Percentiles rank a stretch among this genome's conserved stretches.
These are phyloP conservation scores for Himalopsyche anomala DNA, from an alignment of 2,888 invertebrate genomes.

Conservation along the genomic window DNA sequence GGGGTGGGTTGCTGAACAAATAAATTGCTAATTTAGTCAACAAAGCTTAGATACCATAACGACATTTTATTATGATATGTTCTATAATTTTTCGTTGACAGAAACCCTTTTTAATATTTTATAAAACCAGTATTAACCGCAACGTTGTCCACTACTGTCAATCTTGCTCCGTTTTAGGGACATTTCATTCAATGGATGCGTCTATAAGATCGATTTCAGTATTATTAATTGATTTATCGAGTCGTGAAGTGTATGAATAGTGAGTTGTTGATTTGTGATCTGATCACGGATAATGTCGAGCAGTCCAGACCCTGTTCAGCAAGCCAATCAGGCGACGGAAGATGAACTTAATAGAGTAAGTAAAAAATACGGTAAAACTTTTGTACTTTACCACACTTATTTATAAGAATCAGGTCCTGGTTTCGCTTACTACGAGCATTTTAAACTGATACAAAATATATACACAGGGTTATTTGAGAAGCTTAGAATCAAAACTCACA, in stretches of 20 bases:
- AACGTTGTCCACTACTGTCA: constrained; percentile 22
- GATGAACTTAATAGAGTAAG: constrained; percentile 65
- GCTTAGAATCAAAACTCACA: no score
- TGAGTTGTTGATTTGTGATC: constrained; percentile 2
- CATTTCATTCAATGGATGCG: background rate
- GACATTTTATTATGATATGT: constrained; percentile 63
- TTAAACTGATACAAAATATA: no score
- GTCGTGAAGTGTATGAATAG: constrained; percentile 19
- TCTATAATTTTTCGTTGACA: constrained; percentile 59
- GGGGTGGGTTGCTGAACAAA: constrained; percentile 58
- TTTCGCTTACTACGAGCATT: no score
- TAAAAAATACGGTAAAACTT: no score
- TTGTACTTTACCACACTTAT: no score
- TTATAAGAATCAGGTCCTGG: no score
- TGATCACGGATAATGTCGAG: constrained; percentile 45
- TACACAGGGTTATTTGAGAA: no score
- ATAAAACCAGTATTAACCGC: constrained; percentile 33
- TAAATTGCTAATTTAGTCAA: constrained; percentile 64
- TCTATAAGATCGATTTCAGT: background rate
- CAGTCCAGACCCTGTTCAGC: constrained; percentile 51
- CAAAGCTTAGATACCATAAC: constrained; percentile 62
- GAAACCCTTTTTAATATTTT: constrained; percentile 56
- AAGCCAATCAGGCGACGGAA: constrained; percentile 60
- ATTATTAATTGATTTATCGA: background rate
- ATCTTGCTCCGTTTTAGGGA: background rate